Conservation (phyloP, 2,888 invertebrate genomes). For the Ormia ochracea region DNA sequence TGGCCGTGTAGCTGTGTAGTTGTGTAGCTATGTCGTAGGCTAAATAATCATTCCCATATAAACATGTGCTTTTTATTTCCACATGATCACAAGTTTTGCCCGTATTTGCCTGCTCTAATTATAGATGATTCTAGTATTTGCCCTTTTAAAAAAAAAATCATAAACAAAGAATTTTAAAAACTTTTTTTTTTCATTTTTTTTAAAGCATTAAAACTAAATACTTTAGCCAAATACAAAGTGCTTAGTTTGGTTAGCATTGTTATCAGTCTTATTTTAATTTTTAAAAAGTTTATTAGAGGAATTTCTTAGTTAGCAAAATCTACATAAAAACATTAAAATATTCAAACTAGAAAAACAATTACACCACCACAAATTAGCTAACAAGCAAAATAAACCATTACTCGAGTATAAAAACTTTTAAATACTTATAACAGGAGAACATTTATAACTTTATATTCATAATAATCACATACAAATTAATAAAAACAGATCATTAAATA, state of each 20-base stretch:
- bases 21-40: too few relatives aligned
- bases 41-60: too few relatives aligned
- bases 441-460: conserved; percentile 39
- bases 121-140: too few relatives aligned
- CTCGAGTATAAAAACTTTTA: conserved; percentile 14
- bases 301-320: conserved; percentile 59
- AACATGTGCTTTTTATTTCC: too few relatives aligned
- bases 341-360: conserved; percentile 1
- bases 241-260: conserved; percentile 52
- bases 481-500: not conserved
- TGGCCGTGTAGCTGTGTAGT: too few relatives aligned
- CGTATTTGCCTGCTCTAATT: too few relatives aligned
- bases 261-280: conserved; percentile 12
- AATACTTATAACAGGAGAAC: not conserved
- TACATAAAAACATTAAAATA: conserved; percentile 41
- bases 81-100: too few relatives aligned
- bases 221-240: conserved; percentile 14
- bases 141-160: not conserved
- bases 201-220: not conserved
- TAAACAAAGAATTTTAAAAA: conserved; percentile 9
- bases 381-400: conserved; percentile 16
- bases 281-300: conserved; percentile 31
- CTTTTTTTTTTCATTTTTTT: not conserved
- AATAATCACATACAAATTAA: not conserved
- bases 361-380: not conserved